Evolutionary conservation across 2,888 invertebrate genomes (phyloP).

Genomic region (Morinoia aosen): DNA sequence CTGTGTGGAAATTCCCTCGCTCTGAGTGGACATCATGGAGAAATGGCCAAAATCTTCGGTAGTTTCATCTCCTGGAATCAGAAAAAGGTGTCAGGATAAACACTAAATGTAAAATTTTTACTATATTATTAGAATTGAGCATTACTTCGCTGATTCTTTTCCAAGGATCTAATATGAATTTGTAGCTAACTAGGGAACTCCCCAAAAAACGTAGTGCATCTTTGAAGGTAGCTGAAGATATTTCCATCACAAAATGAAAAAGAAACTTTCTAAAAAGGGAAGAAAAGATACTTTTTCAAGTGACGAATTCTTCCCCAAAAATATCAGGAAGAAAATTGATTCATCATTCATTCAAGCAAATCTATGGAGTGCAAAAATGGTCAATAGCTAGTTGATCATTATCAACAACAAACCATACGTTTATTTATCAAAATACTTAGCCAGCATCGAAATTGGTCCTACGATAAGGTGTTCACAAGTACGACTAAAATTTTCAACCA

Average conservation of each 20-base stretch:
- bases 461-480: neutral
- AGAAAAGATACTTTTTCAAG: neutral
- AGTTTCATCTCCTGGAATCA: slow-evolving; percentile 53
- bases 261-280: too few relatives aligned
- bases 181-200: neutral
- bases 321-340: neutral
- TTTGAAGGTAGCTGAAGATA: neutral
- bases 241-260: neutral
- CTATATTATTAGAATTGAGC: neutral
- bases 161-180: neutral
- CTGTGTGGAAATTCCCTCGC: slow-evolving; percentile 63
- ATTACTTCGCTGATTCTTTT: neutral
- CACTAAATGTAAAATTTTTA: too few relatives aligned
- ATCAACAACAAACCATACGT: too few relatives aligned
- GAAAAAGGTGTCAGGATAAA: neutral
- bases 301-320: neutral
- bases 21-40: slow-evolving; percentile 61
- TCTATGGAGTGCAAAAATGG: too few relatives aligned
- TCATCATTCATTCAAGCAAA: neutral
- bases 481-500: too few relatives aligned
- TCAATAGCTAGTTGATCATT: too few relatives aligned
- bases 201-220: neutral
- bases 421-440: neutral
- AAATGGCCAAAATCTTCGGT: slow-evolving; percentile 58
- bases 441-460: neutral